Base-by-base conservation (phyloP, 2,888 invertebrate species). In the Sminthurides aquaticus region DNA sequence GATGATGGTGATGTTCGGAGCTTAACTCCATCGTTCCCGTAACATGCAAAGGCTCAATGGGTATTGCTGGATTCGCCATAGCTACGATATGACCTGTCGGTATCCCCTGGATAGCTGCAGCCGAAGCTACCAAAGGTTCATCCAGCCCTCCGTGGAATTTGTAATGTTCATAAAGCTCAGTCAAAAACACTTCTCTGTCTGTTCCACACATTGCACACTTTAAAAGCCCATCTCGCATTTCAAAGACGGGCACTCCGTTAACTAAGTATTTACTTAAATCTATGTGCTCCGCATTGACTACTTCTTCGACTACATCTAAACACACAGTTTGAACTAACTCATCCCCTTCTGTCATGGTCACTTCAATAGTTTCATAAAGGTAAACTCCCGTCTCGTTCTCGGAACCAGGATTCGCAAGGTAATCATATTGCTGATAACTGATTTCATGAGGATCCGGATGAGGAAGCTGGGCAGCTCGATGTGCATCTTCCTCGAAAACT, bases 401-500 rank as follows among this genome's bases (percentile, higher is more conserved):
- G 15, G 43, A 11, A 15, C 52, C 52, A 52, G 15, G 5, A 52
- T 52, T 52, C 52, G 52, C 22, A 15, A 52, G 5, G 52, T 52
- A 52, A 22, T 52, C 52, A 52, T 15, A 52, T 20, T 15, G 18
- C 22, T 52, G 52, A 20, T 18, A 52, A 5, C 5, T 52, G 11
- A 52, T 8, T 8, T 52, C 52, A 15, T 52, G 52, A 22, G 52
- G 22, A 18, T 52, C 15, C 5, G 18, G 20, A 8, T 52, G 52
- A 8, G 52, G 5, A 20, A 22, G 11, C 20, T 15, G 11, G 18
- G 52, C 52, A 20, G 52, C 52, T 52, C 52, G 8, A 52, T 52
- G 52, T 15, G 52, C 52, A 52, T 52, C 52, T 22, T 52, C 52
- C 22, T 52, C 52, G 22, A 52, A 52, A 18, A 52, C 52, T 52